These are phyloP conservation scores for Larimichthys crocea DNA, from an alignment of 2,113 vertebrate species.

Conservation along the genomic window DNA sequence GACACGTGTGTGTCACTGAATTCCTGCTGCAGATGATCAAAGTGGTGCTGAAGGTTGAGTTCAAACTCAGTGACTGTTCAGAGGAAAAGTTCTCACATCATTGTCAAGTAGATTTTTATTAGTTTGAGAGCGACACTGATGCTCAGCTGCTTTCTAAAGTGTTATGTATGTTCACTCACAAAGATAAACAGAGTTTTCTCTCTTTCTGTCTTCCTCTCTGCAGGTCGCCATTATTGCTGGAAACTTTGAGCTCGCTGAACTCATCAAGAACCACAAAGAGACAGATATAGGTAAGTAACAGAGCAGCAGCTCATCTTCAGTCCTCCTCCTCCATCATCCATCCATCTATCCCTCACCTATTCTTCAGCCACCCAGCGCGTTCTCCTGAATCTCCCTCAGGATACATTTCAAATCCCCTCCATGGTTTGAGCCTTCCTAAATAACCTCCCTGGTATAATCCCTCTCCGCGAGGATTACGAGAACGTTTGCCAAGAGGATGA, in stretches of 20 bases:
- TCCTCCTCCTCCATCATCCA: neutral
- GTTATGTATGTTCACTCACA: too few species aligned
- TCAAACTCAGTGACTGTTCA: neutral
- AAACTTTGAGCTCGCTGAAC: slow-evolving; percentile 97
- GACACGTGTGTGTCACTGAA: slow-evolving; percentile 38
- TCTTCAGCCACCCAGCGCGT: neutral
- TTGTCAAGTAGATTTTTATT: neutral
- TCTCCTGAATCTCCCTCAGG: slow-evolving; percentile 43
- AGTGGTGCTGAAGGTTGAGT: slow-evolving; percentile 14
- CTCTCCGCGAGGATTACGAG: slow-evolving; percentile 46
- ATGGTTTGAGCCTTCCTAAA: slow-evolving; percentile 44
- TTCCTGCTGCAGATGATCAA: slow-evolving; percentile 58
- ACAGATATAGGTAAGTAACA: slow-evolving; percentile 90
- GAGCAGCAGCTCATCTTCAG: neutral
- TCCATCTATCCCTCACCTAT: neutral
- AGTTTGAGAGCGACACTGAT: neutral
- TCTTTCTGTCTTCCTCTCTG: neutral
- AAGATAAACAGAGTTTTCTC: too few species aligned
- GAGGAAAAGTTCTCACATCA: neutral
- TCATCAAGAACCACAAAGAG: slow-evolving; percentile 96
- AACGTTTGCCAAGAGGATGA: slow-evolving; percentile 41
- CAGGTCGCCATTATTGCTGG: slow-evolving; percentile 98
- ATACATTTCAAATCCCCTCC: slow-evolving; percentile 70
- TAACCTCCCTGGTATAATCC: slow-evolving; percentile 55
- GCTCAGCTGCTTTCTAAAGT: neutral